Conservation (phyloP, 2,888 invertebrate species). For the Cartodere bifasciata region DNA sequence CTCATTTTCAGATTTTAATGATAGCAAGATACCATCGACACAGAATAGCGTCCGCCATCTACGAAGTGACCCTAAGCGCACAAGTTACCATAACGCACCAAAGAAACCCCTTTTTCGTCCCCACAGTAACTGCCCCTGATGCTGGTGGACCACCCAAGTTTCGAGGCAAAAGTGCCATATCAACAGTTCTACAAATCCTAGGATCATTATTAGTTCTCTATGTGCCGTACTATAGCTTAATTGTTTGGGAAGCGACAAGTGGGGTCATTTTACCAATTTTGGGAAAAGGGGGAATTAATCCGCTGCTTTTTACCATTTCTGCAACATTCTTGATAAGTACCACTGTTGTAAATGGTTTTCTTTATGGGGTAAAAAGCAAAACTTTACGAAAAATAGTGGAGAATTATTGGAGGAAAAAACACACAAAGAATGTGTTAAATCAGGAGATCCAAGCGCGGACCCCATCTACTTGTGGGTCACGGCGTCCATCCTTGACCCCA, state of each 20-base stretch:
- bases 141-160: slow-evolving; percentile 38
- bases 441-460: slow-evolving; percentile 71
- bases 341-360: slow-evolving; percentile 60
- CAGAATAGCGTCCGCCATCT: slow-evolving; percentile 72
- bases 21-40: slow-evolving; percentile 65
- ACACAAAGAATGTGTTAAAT: slow-evolving; percentile 66
- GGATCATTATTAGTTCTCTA: slow-evolving; percentile 60
- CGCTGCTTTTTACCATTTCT: slow-evolving; percentile 44
- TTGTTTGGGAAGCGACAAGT: slow-evolving; percentile 50
- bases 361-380: slow-evolving; percentile 66
- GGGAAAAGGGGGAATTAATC: slow-evolving; percentile 34
- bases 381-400: slow-evolving; percentile 57
- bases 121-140: slow-evolving; percentile 47
- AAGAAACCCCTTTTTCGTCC: slow-evolving; percentile 63
- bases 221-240: slow-evolving; percentile 59
- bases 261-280: slow-evolving; percentile 27
- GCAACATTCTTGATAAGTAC: slow-evolving; percentile 56
- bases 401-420: slow-evolving; percentile 65
- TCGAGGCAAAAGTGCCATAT: slow-evolving; percentile 44
- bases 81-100: slow-evolving; percentile 76
- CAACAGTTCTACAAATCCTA: slow-evolving; percentile 59
- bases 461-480: slow-evolving; percentile 63
- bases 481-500: slow-evolving; percentile 56
- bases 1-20: slow-evolving; percentile 41
- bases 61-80: slow-evolving; percentile 71